Base-by-base conservation (phyloP, 2,113 vertebrate genomes). In the Prochilodus magdalenae region DNA sequence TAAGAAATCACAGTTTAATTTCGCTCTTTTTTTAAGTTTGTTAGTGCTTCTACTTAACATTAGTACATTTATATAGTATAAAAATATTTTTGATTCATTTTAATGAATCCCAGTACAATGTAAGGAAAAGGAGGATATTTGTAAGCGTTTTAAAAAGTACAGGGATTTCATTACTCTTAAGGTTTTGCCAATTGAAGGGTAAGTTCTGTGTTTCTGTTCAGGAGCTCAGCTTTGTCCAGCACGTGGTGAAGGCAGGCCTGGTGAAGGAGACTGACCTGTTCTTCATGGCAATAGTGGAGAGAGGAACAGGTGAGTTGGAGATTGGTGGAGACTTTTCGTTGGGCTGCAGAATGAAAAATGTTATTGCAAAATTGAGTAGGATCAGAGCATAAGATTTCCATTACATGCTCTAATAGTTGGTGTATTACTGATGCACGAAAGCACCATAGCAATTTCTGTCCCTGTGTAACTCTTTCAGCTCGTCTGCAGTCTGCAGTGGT, bases 211-310 rank as follows among this genome's bases (percentile, higher is more conserved):
- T 80, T 0, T 85, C 24, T 66, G 71, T 78, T 26, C 6, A 99
- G 98, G 95, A 95, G 15, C 90, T 99, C 83, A 88, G 93, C 14
- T 98, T 95, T 74, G 97, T 96, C 0, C 94, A 94, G 65, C 96
- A 98, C 20, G 94, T 98, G 57, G 88, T 93, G 13, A 96, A 96
- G 59, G 94, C 95, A 0, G 95, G 96, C 44, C 90, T 99, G 90
- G 96, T 96, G 0, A 94, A 93, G 51, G 96, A 98, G 87, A 96
- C 95, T 1, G 95, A 97, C 84, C 94, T 98, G 70, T 99, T 97
- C 89, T 99, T 97, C 80, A 92, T 95, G 93, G 94, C 92, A 0
- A 90, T 97, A 60, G 89, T 99, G 24, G 98, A 99, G 86, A 94
- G 98, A 77, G 98, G 98, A 76, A 99, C 98, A 88, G 98, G 98